A percentile compares a stretch with the other conserved stretches of the same genome.
phyloP scores from a whole-genome alignment of 2,888 invertebrate species.

The Netelia virgata region DNA sequence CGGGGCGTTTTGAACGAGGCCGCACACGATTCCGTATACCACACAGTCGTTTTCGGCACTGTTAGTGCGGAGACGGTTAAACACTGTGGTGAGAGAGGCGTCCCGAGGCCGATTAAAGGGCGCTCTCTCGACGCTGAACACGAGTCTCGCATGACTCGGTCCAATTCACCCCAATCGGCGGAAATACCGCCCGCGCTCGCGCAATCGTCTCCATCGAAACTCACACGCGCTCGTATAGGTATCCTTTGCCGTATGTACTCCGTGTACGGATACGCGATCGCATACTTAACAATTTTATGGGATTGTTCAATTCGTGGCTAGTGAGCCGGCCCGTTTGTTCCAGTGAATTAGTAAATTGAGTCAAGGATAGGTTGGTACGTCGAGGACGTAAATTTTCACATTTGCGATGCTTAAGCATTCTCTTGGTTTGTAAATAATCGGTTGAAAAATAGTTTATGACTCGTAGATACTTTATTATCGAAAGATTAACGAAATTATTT shows the following conservation, averaged over 20 bases:
- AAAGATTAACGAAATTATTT: no score
- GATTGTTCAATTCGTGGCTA: constrained; percentile 55
- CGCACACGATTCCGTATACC: constrained; percentile 49
- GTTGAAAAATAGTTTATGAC: no score
- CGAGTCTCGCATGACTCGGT: constrained; percentile 76
- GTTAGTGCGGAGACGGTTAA: constrained; percentile 43
- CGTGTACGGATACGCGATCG: constrained; percentile 18
- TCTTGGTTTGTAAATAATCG: no score
- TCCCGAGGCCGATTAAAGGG: constrained; percentile 76
- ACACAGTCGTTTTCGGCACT: background rate
- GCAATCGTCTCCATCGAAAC: constrained; percentile 47
- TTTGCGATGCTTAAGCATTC: no score
- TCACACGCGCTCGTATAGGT: background rate
- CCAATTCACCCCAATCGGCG: constrained; percentile 78
- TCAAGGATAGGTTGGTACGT: no score
- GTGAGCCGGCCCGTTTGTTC: constrained; percentile 20
- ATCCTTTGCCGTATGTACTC: background rate
- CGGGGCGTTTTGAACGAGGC: constrained; percentile 41
- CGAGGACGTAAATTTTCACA: no score
- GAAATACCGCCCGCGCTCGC: constrained; percentile 72
- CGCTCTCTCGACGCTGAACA: constrained; percentile 67
- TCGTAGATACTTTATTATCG: no score
- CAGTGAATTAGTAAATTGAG: no score
- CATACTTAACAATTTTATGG: constrained; percentile 35
- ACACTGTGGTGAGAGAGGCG: constrained; percentile 49